Base-by-base conservation (phyloP, 2,888 invertebrate species). In the Philaethria dido region DNA sequence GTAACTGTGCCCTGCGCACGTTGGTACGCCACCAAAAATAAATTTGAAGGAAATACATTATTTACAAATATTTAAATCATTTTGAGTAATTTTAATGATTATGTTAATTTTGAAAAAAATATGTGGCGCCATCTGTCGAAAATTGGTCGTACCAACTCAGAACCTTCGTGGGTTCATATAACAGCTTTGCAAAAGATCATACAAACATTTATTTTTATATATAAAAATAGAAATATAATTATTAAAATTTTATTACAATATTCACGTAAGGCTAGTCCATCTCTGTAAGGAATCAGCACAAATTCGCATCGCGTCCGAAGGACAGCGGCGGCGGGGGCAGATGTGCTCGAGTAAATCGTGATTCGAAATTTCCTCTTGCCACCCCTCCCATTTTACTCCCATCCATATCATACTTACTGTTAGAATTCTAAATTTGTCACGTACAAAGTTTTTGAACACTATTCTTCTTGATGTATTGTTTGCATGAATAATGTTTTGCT, bases 331-430 rank as follows among this genome's bases (percentile, higher is more conserved):
- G 13, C 22, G 48, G 48, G 83, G 84, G 81, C 86, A 89, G 88
- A 88, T 86, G 87, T 85, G 86, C 84, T 81, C 80, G 81, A 84
- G 83, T 84, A 80, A 83, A 86, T 84, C 85, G 86, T 84, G 87
- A 86, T 82, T 77, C 78, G 78, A 81, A 81, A 81, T 77, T 74
- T 74, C 73, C 74, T 62, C 71, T 69, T 68, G 71, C 72, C 69
- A 66, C 63, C 39, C 39, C 73, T 66, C 72, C 66, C 72, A 64
- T 69, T 67, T 70, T 33, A 63, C 63, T 57, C 29, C 47, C 42
- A 42, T 42, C 42, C 50, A 52, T 63, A 48, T 42, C 33, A 50
- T 18, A 50, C 48, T 59, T 42, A 39, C 55, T n/a, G 57, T 64
- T 50, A 59, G 16, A 47, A 22, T 47, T 39, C 42, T 22, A 6